These are phyloP conservation scores for Oncorhynchus clarkii DNA, from an alignment of 2,113 vertebrate genomes.

Conservation along the genomic window DNA sequence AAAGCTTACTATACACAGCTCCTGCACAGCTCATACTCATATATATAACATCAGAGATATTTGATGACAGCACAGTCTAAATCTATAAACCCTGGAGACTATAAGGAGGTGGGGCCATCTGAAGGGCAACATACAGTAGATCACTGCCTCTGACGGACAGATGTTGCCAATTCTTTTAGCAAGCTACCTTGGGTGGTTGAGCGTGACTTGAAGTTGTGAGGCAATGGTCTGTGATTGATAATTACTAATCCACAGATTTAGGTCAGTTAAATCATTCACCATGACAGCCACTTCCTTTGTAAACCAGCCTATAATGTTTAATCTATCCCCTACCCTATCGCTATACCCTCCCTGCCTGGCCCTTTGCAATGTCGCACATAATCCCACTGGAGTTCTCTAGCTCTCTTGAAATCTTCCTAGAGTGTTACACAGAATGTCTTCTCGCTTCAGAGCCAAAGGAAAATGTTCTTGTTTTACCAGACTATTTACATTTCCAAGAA, in stretches of 20 bases:
- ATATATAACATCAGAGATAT: neutral
- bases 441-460: too few species aligned
- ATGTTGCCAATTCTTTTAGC: neutral
- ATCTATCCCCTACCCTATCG: neutral
- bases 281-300: neutral
- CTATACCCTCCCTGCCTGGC: neutral
- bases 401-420: too few species aligned
- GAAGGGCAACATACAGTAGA: neutral
- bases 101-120: neutral
- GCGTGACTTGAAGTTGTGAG: neutral
- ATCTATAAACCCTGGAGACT: neutral
- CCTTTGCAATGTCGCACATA: neutral
- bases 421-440: too few species aligned
- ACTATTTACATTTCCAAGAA: too few species aligned
- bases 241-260: constrained; percentile 37
- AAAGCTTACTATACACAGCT: neutral
- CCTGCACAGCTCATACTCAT: too few species aligned
- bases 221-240: constrained; percentile 13
- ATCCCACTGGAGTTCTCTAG: too few species aligned
- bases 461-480: too few species aligned
- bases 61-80: neutral
- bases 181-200: neutral
- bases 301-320: neutral
- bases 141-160: neutral
- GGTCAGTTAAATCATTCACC: neutral